phyloP scores from a whole-genome alignment of 2,888 invertebrate species.

The Achlya flavicornis region DNA sequence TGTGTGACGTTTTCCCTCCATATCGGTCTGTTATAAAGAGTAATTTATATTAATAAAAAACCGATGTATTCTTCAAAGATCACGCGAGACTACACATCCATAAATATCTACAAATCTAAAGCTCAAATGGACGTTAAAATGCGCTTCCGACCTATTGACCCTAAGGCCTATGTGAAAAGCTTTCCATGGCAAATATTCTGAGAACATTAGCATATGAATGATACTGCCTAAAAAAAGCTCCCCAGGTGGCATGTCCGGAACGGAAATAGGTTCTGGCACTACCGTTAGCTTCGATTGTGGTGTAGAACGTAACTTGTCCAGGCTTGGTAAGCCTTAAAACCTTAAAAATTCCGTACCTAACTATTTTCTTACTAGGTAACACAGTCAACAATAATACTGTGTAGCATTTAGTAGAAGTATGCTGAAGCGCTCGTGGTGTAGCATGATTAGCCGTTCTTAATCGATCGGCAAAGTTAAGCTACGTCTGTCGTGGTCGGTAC shows the following conservation, averaged over 20 bases:
- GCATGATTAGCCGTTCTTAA: no score
- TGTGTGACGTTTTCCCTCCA: background rate
- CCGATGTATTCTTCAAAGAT: slow-evolving; percentile 4
- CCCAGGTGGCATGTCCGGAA: slow-evolving; percentile 65
- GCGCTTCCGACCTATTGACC: slow-evolving; percentile 17
- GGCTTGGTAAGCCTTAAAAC: slow-evolving; percentile 20
- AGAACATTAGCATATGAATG: slow-evolving; percentile 78
- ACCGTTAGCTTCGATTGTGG: slow-evolving; percentile 33
- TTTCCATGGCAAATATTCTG: slow-evolving; percentile 55
- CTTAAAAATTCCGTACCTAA: background rate
- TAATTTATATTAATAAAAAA: slow-evolving; percentile 10
- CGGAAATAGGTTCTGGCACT: slow-evolving; percentile 67
- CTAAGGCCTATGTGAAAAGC: slow-evolving; percentile 7
- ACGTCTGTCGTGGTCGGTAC: no score
- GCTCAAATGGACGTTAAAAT: slow-evolving; percentile 20
- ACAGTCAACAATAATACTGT: no score
- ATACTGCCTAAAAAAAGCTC: slow-evolving; percentile 66
- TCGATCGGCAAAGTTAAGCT: no score
- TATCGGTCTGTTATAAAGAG: background rate
- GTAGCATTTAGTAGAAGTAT: no score
- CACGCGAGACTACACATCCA: slow-evolving; percentile 6
- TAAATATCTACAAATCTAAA: background rate
- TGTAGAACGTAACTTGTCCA: slow-evolving; percentile 37
- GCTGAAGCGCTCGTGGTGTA: no score
- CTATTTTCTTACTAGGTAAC: background rate